These are phyloP conservation scores for Lipophrys pholis DNA, from an alignment of 2,113 vertebrate species.

Conservation along the genomic window DNA sequence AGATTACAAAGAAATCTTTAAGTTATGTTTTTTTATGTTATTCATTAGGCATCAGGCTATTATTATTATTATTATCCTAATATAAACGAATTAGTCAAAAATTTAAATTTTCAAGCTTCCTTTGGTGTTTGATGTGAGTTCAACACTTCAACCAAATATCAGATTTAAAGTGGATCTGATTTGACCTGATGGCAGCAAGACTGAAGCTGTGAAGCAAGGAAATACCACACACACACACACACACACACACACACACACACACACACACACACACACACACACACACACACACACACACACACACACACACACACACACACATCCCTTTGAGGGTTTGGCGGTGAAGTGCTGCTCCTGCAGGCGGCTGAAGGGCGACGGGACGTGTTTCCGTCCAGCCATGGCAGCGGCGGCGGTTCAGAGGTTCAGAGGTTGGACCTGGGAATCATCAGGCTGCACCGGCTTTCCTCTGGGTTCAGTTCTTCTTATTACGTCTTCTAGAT, in stretches of 20 bases:
- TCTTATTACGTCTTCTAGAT: constrained; percentile 75
- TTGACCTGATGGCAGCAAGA: too few relatives aligned
- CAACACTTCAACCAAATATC: too few relatives aligned
- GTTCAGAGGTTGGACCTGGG: constrained; percentile 39
- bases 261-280: constrained; percentile 10
- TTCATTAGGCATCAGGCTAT: too few relatives aligned
- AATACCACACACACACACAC: constrained; percentile 25
- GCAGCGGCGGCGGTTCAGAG: constrained; percentile 64
- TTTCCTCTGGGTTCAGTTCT: constrained; percentile 40
- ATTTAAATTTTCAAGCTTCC: too few relatives aligned
- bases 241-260: constrained; percentile 30
- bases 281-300: neutral
- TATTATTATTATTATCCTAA: too few relatives aligned
- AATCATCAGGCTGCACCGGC: neutral
- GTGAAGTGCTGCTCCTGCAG: constrained; percentile 82
- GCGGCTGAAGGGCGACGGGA: constrained; percentile 70
- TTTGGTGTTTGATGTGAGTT: too few relatives aligned
- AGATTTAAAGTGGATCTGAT: too few relatives aligned
- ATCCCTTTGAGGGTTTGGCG: constrained; percentile 18
- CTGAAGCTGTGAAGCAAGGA: constrained; percentile 17
- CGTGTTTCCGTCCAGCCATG: constrained; percentile 72
- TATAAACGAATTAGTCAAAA: too few relatives aligned
- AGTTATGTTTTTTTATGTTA: too few relatives aligned
- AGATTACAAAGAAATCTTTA: too few relatives aligned
- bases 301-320: neutral